Conservation (phyloP, 1,140 invertebrate genomes). For the Drosophila biarmipes region DNA sequence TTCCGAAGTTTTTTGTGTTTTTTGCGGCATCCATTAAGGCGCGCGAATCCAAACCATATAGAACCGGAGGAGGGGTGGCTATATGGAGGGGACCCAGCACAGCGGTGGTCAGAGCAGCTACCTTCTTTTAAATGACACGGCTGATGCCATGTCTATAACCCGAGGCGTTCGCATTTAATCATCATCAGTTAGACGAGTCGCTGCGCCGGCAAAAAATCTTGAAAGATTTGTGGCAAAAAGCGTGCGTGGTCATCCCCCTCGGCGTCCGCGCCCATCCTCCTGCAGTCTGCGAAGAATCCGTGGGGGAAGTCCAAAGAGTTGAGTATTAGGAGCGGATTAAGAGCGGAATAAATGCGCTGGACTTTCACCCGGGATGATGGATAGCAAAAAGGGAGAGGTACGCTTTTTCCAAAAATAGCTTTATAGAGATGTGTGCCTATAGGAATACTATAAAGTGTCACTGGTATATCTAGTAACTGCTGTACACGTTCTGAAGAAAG, state of each 20-base stretch:
- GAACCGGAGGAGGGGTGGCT: slow-evolving; percentile 11
- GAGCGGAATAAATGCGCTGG: slow-evolving; percentile 35
- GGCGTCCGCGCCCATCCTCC: neutral
- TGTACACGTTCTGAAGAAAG: neutral
- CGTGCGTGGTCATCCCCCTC: slow-evolving; percentile 71
- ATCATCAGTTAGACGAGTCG: slow-evolving; percentile 81
- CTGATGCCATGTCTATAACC: slow-evolving; percentile 83
- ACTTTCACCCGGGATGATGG: slow-evolving; percentile 41
- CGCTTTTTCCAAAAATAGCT: neutral
- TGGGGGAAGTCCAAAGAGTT: slow-evolving; percentile 30
- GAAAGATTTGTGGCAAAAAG: slow-evolving; percentile 79
- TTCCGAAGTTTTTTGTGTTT: slow-evolving; percentile 11
- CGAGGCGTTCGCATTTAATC: slow-evolving; percentile 81
- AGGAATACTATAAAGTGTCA: too few species aligned
- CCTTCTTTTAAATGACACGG: slow-evolving; percentile 83
- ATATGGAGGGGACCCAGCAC: slow-evolving; percentile 10
- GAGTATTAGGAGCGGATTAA: slow-evolving; percentile 64
- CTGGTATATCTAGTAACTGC: neutral
- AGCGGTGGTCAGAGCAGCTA: slow-evolving; percentile 62
- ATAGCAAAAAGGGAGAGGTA: neutral
- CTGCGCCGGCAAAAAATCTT: slow-evolving; percentile 65
- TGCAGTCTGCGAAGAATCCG: slow-evolving; percentile 28
- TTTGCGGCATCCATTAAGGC: slow-evolving; percentile 74
- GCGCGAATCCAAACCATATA: slow-evolving; percentile 73
- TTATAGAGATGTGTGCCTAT: neutral